A percentile compares a stretch with the other conserved stretches of the same genome.
Evolutionary conservation across 2,797 vertebrate species (phyloP).

Genomic region (Darevskia nairensis): DNA sequence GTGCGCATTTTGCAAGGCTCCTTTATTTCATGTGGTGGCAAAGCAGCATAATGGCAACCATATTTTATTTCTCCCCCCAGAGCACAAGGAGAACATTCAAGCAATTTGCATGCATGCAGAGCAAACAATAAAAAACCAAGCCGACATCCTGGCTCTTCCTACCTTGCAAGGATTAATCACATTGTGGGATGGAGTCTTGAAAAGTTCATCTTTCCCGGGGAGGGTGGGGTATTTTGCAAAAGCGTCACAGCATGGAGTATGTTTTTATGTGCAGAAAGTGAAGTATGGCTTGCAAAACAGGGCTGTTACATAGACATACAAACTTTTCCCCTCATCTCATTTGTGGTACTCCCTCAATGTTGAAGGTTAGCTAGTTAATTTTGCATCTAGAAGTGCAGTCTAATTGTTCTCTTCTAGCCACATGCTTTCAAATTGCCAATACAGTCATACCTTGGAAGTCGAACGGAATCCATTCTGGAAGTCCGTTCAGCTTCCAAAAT

Average conservation of each 20-base stretch:
- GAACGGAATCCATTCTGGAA: too few species aligned
- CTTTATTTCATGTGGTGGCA: neutral
- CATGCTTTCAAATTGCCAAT: neutral
- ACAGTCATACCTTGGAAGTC: neutral
- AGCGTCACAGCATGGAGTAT: neutral
- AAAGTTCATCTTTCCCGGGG: neutral
- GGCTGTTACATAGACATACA: neutral
- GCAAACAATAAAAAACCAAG: neutral
- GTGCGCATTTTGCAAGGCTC: neutral
- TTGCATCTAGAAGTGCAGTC: neutral
- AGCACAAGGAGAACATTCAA: neutral
- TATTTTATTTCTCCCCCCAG: neutral
- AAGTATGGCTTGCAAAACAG: constrained; percentile 20
- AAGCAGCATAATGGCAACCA: neutral
- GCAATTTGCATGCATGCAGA: neutral
- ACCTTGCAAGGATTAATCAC: constrained; percentile 8
- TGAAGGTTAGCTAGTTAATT: constrained; percentile 6
- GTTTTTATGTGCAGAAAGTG: neutral
- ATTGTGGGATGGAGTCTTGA: neutral
- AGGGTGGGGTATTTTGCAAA: constrained; percentile 45
- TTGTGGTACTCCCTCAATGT: too few species aligned
- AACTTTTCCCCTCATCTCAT: neutral
- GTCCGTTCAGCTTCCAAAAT: too few species aligned
- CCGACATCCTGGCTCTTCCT: neutral
- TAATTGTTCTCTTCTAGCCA: neutral